These are phyloP conservation scores for Diachasmimorpha longicaudata DNA, from an alignment of 1,140 invertebrate genomes.

Conservation along the genomic window DNA sequence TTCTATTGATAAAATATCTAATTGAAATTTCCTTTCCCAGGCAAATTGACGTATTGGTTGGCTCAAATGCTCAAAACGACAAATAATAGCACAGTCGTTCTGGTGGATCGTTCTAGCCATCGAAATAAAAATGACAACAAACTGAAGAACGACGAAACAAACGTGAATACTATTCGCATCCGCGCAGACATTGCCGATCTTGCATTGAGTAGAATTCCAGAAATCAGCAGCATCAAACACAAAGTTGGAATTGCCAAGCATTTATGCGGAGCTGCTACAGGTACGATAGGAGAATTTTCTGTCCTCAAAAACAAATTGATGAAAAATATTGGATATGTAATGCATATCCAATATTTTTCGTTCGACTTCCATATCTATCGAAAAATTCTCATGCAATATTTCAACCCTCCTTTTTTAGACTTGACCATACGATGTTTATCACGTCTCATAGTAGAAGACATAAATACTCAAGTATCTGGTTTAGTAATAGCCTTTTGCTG, in stretches of 20 bases:
- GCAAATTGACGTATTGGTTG: constrained; percentile 77
- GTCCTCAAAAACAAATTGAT: no score
- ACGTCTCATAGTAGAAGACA: constrained; percentile 47
- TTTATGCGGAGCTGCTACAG: constrained; percentile 83
- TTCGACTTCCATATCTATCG: no score
- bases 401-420: constrained; percentile 62
- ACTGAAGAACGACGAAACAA: constrained; percentile 65
- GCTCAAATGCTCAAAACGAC: constrained; percentile 65
- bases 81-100: constrained; percentile 66
- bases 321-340: no score
- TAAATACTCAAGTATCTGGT: constrained; percentile 62
- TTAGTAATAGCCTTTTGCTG: constrained; percentile 84
- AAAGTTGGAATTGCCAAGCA: constrained; percentile 84
- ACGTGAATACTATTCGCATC: constrained; percentile 66
- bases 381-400: constrained; percentile 19
- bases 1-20: background rate
- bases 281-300: no score
- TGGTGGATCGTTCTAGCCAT: constrained; percentile 78
- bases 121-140: constrained; percentile 84
- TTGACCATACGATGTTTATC: constrained; percentile 73
- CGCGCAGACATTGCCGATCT: constrained; percentile 79
- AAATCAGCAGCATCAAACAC: constrained; percentile 55
- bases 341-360: no score
- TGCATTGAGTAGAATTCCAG: constrained; percentile 66
- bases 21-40: constrained; percentile 41